Evolutionary conservation across 2,888 invertebrate species (phyloP), one percentile per base, ranked within the genome.

Genomic region (Drosophila greeni): DNA sequence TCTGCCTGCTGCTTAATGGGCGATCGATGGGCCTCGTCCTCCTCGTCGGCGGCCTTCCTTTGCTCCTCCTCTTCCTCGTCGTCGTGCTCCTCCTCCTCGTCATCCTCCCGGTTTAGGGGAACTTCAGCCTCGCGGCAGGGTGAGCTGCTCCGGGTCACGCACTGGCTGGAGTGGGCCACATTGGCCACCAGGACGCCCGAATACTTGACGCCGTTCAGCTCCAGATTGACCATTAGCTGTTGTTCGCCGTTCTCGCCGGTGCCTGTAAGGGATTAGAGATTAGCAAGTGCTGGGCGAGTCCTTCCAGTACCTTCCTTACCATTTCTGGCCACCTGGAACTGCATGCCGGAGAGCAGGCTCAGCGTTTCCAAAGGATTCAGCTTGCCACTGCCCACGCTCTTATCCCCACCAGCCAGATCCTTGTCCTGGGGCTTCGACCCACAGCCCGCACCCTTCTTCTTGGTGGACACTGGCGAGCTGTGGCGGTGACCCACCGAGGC

Each of bases 141-240:
- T 2, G 49, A 37, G 36, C 55, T 42, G 26, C 18, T 33, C 52
- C 52, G 40, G 16, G 72, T 31, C 33, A 43, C 16, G 26, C 45
- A 23, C n/a, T 58, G 54, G 26, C 42, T 58, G 24, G 55, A 55
- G 16, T 73, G 69, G 29, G 74, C 71, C 18, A 81, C 79, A 64
- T 88, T 90, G 48, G 94, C 93, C 88, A 96, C 97, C 8, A 99
- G 91, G 9, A 98, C 95, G 20, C 99, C 98, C 90, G 98, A 96
- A 89, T 98, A 99, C 89, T 95, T 95, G 54, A 96, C 93, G 43
- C 98, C 98, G 87, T 99, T 98, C 69, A 99, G 91, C 89, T 99
- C 97, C 94, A 99, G 96, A 84, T 96, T 96, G 33, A 99, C 97
- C 37, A 95, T 94, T 72, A 99, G 90, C 58, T 97, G 97, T 85